Conservation (phyloP, 2,113 vertebrate genomes). For the Tricholaema leucomelas region DNA sequence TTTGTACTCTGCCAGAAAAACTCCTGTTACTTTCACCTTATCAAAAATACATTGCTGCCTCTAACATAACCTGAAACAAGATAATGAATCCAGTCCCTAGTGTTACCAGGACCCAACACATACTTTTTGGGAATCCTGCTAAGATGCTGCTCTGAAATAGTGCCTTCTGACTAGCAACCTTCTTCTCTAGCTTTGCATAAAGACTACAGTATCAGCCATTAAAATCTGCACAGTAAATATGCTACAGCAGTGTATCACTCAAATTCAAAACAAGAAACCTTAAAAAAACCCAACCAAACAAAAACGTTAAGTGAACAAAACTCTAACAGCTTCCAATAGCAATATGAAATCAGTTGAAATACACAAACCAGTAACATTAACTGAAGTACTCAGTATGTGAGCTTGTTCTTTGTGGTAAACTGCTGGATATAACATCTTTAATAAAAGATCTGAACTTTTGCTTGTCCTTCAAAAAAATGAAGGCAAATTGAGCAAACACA, state of each 20-base stretch:
- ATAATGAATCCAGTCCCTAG: background rate
- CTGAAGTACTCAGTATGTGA: background rate
- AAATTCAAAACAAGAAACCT: background rate
- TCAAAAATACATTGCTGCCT: background rate
- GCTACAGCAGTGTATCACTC: background rate
- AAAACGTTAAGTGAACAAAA: background rate
- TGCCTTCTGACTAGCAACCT: background rate
- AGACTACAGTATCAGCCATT: background rate
- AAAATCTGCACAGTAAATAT: background rate
- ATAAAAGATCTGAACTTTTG: background rate
- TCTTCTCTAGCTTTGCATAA: background rate
- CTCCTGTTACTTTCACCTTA: background rate
- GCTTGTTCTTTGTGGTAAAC: background rate
- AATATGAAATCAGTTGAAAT: background rate
- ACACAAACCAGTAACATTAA: background rate
- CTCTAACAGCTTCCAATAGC: background rate
- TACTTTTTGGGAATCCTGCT: background rate
- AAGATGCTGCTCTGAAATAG: background rate
- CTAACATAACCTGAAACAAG: background rate
- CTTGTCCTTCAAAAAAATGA: background rate
- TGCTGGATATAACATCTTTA: background rate
- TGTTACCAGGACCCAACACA: background rate
- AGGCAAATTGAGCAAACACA: fast-evolving
- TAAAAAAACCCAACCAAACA: background rate
- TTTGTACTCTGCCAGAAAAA: background rate